These are phyloP conservation scores for Hydrolagus affinis DNA, from an alignment of 2,113 vertebrate species.

Conservation along the genomic window DNA sequence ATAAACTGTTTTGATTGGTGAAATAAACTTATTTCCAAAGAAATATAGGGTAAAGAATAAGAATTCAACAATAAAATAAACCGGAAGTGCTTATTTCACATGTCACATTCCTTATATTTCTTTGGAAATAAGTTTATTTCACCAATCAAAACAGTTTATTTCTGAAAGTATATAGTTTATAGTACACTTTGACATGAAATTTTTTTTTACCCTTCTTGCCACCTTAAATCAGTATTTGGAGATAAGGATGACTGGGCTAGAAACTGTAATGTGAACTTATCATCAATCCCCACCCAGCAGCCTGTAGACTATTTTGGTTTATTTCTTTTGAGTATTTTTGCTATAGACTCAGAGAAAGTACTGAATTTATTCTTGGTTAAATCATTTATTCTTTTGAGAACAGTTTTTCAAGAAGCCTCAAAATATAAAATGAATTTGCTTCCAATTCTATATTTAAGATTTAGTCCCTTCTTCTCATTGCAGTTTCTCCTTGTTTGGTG, in stretches of 20 bases:
- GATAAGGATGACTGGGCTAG: background rate
- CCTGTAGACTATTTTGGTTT: background rate
- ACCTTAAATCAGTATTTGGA: background rate
- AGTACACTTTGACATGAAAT: too few species aligned
- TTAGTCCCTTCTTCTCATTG: background rate
- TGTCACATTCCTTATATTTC: too few species aligned
- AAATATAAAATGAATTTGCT: background rate
- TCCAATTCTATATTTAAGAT: background rate
- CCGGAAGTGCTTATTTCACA: too few species aligned
- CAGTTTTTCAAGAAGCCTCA: background rate
- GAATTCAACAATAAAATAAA: too few species aligned
- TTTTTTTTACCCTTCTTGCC: too few species aligned
- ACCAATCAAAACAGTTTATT: too few species aligned
- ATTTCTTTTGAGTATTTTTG: background rate
- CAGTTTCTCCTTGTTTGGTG: background rate
- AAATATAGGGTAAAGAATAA: too few species aligned
- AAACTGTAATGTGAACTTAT: background rate
- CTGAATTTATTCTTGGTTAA: background rate
- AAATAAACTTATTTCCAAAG: too few species aligned
- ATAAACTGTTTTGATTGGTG: too few species aligned
- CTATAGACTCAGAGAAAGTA: background rate
- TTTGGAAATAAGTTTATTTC: too few species aligned
- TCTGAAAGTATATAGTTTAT: too few species aligned
- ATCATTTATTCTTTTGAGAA: background rate
- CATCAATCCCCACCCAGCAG: background rate